Percentiles rank a stretch among this genome's conserved stretches.
Evolutionary conservation across 23 tunicate genomes (phyloP).

Genomic region (Halocynthia roretzi): DNA sequence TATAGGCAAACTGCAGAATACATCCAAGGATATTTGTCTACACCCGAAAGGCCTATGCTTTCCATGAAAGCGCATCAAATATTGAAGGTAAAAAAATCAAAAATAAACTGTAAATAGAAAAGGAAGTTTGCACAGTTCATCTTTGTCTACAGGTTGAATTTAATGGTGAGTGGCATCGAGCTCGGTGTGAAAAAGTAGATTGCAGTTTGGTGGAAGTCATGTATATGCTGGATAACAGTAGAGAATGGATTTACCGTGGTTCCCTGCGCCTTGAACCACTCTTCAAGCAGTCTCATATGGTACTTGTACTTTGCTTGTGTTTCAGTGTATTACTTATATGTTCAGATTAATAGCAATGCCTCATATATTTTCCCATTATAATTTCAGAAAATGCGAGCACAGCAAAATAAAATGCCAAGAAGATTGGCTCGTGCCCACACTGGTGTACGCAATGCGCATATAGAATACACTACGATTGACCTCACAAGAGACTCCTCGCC

Average conservation of each 20-base stretch:
- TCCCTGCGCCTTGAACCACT: slow-evolving; percentile 64
- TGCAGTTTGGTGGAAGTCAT: slow-evolving; percentile 71
- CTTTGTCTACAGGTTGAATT: slow-evolving; percentile 57
- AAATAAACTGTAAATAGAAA: too few relatives aligned
- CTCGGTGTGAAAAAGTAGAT: slow-evolving; percentile 39
- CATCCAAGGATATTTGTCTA: slow-evolving; percentile 58
- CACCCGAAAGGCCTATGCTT: slow-evolving; percentile 48
- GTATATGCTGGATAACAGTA: slow-evolving; percentile 66
- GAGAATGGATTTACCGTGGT: slow-evolving; percentile 82
- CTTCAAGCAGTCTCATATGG: slow-evolving; percentile 16
- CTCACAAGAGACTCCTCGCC: slow-evolving; percentile 58
- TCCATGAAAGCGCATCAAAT: slow-evolving; percentile 51
- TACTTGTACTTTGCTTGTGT: background rate
- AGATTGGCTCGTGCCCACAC: slow-evolving; percentile 80
- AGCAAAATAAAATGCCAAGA: slow-evolving; percentile 22
- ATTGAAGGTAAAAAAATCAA: slow-evolving; percentile 37
- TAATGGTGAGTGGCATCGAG: slow-evolving; percentile 76
- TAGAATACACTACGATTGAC: slow-evolving; percentile 65
- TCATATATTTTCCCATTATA: background rate
- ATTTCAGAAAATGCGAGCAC: slow-evolving; percentile 23
- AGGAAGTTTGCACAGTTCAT: background rate
- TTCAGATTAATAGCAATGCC: background rate
- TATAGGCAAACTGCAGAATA: slow-evolving; percentile 53
- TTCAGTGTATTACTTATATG: background rate
- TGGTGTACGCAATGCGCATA: slow-evolving; percentile 63